These are phyloP conservation scores for Automeris io DNA, from an alignment of 2,888 invertebrate species.

Conservation along the genomic window DNA sequence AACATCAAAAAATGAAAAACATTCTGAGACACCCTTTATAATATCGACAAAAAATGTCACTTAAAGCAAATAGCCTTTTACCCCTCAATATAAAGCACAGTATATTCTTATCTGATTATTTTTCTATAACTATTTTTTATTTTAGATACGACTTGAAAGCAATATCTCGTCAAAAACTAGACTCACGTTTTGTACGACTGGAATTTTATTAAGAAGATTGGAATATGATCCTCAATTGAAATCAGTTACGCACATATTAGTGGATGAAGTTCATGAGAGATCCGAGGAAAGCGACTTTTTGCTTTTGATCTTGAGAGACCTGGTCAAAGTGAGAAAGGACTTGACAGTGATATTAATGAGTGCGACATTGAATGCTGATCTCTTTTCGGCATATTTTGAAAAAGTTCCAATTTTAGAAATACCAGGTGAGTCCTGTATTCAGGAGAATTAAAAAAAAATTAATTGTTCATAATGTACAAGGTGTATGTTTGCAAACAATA, in stretches of 20 bases:
- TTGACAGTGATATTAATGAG: constrained; percentile 94
- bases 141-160: constrained; percentile 87
- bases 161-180: constrained; percentile 87
- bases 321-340: constrained; percentile 83
- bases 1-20: too few species aligned
- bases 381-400: constrained; percentile 91
- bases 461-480: neutral
- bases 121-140: constrained; percentile 25
- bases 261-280: constrained; percentile 96
- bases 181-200: constrained; percentile 94
- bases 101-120: too few species aligned
- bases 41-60: too few species aligned
- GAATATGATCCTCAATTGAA: constrained; percentile 86
- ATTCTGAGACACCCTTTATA: too few species aligned
- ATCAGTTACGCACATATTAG: constrained; percentile 88
- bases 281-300: constrained; percentile 94
- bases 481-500: neutral
- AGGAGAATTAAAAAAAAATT: too few species aligned
- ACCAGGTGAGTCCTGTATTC: constrained; percentile 74
- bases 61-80: too few species aligned
- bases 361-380: constrained; percentile 90
- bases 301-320: constrained; percentile 86
- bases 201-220: constrained; percentile 89
- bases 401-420: constrained; percentile 87
- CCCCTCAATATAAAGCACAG: too few species aligned